phyloP scores from a whole-genome alignment of 1,140 invertebrate genomes.

The Euura lappo region DNA sequence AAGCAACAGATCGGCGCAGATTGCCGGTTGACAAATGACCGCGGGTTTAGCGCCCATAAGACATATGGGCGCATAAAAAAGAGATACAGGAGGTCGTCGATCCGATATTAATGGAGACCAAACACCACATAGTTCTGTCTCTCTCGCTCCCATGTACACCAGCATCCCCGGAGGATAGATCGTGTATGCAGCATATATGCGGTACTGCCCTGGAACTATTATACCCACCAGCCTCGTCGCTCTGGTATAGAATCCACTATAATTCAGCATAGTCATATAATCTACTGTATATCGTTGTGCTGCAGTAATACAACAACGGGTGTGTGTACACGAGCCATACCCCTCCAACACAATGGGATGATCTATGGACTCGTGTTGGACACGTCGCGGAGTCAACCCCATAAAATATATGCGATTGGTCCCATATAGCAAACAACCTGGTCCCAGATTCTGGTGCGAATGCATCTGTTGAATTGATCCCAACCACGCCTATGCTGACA shows the following conservation, averaged over 20 bases:
- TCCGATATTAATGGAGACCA: conserved; percentile 58
- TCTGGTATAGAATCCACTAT: too few relatives aligned
- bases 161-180: background rate
- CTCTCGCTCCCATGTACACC: background rate
- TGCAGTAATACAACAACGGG: conserved; percentile 16
- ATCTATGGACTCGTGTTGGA: conserved; percentile 36
- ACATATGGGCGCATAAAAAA: conserved; percentile 56
- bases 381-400: background rate
- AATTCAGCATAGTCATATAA: background rate
- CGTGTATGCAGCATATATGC: background rate
- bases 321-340: conserved; percentile 45
- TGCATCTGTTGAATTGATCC: background rate
- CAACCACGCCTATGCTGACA: background rate
- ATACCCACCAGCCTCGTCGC: too few relatives aligned
- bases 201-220: too few relatives aligned
- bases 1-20: conserved; percentile 40
- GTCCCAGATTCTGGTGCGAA: background rate
- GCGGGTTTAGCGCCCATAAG: conserved; percentile 37
- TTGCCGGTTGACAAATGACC: conserved; percentile 53
- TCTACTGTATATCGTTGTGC: background rate
- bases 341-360: conserved; percentile 45
- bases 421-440: background rate
- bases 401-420: background rate
- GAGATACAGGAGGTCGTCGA: conserved; percentile 45
- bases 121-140: conserved; percentile 47